Conservation (phyloP, 2,113 vertebrate genomes). For the Dromas ardeola region DNA sequence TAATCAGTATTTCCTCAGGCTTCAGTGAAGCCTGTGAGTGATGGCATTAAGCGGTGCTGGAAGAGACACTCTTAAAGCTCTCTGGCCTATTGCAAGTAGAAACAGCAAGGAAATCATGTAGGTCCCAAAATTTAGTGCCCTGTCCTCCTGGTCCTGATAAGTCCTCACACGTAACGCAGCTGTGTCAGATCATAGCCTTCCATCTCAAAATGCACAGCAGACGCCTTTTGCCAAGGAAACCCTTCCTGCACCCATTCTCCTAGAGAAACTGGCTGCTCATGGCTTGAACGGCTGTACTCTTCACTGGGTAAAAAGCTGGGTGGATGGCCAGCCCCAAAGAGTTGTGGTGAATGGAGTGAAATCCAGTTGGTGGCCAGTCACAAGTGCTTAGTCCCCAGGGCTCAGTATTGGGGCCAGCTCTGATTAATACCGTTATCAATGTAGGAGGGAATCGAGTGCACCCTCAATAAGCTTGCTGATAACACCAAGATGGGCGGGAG, state of each 20-base stretch:
- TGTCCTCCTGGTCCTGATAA: not conserved
- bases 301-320: not conserved
- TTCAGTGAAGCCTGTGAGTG: not conserved
- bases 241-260: not conserved
- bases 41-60: not conserved
- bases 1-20: slow-evolving; percentile 26
- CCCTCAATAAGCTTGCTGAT: not conserved
- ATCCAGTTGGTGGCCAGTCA: rapidly evolving
- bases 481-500: rapidly evolving
- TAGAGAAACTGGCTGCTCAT: not conserved
- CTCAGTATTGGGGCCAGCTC: rapidly evolving
- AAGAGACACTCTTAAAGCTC: not conserved
- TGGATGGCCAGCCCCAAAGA: not conserved
- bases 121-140: not conserved
- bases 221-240: not conserved
- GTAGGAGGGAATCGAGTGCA: rapidly evolving
- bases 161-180: rapidly evolving
- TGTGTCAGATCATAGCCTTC: not conserved
- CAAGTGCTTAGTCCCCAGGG: not conserved
- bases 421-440: not conserved
- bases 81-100: not conserved
- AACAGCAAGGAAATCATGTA: not conserved
- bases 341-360: not conserved
- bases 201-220: not conserved
- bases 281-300: not conserved